Conservation (phyloP, 2,797 vertebrate genomes). For the Spondyliosoma cantharus region DNA sequence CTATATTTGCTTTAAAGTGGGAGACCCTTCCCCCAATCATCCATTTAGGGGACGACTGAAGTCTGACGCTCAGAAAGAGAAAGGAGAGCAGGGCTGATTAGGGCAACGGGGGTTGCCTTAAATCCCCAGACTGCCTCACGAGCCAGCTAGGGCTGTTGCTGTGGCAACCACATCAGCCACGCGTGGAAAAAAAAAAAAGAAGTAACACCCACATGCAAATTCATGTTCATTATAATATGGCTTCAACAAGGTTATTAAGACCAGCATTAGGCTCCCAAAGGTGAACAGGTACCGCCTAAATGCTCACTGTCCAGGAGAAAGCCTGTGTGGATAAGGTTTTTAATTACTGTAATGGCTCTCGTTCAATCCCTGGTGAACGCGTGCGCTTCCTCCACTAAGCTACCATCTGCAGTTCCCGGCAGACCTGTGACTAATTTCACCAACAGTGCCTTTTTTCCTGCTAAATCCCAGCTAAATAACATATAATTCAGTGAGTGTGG, state of each 20-base stretch:
- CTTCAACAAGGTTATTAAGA: constrained; percentile 39
- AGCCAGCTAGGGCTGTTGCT: constrained; percentile 77
- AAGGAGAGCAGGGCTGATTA: constrained; percentile 58
- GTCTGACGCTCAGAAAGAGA: constrained; percentile 58
- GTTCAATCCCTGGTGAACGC: constrained; percentile 51
- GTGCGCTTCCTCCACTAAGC: constrained; percentile 54
- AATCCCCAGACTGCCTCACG: constrained; percentile 64
- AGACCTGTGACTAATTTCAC: constrained; percentile 60
- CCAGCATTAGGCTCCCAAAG: constrained; percentile 31
- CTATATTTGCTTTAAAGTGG: constrained; percentile 46
- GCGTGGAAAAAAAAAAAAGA: constrained; percentile 45
- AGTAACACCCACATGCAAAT: constrained; percentile 34
- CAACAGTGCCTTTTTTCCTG: constrained; percentile 30
- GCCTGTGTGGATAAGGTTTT: constrained; percentile 51
- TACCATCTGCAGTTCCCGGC: constrained; percentile 39
- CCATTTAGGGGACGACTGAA: constrained; percentile 37
- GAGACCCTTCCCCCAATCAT: constrained; percentile 49
- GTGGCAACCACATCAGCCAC: constrained; percentile 78
- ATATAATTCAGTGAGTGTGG: constrained; percentile 8
- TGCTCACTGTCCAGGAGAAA: constrained; percentile 43
- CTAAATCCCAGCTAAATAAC: constrained; percentile 43
- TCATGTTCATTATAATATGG: constrained; percentile 43
- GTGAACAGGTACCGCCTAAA: constrained; percentile 14
- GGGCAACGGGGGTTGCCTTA: constrained; percentile 60
- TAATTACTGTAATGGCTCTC: constrained; percentile 71